phyloP scores from a whole-genome alignment of 2,888 invertebrate species.

The Stegana nigrithorax region DNA sequence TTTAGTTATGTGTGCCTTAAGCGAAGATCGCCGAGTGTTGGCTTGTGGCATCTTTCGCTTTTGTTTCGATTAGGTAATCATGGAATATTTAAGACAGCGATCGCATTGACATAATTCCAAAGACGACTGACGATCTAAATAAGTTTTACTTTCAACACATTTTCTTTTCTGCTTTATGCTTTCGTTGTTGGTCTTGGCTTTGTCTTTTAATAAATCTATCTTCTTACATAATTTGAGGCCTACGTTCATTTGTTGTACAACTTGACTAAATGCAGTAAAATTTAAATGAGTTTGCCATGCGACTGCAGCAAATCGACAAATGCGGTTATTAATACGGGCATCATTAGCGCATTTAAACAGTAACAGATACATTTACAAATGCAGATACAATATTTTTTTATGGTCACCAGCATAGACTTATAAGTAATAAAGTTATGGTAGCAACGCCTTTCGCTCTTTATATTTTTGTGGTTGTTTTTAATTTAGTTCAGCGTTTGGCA shows the following conservation, averaged over 20 bases:
- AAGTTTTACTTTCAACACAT: constrained; percentile 2
- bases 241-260: neutral
- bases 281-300: neutral
- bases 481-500: no score
- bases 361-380: no score
- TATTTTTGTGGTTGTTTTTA: no score
- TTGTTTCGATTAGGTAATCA: constrained; percentile 17
- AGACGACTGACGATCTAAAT: constrained; percentile 4
- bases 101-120: constrained; percentile 5
- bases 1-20: no score
- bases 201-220: neutral
- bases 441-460: neutral
- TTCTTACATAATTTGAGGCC: constrained; percentile 2
- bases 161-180: neutral
- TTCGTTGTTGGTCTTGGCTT: neutral
- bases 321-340: no score
- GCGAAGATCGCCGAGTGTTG: no score
- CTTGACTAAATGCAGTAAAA: neutral
- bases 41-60: constrained; percentile 1
- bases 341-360: no score
- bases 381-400: no score
- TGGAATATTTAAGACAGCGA: constrained; percentile 1
- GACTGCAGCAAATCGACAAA: no score
- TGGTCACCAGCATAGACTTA: no score
- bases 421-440: no score